Base-by-base conservation (phyloP, 2,113 vertebrate species). In the Zootoca vivipara region DNA sequence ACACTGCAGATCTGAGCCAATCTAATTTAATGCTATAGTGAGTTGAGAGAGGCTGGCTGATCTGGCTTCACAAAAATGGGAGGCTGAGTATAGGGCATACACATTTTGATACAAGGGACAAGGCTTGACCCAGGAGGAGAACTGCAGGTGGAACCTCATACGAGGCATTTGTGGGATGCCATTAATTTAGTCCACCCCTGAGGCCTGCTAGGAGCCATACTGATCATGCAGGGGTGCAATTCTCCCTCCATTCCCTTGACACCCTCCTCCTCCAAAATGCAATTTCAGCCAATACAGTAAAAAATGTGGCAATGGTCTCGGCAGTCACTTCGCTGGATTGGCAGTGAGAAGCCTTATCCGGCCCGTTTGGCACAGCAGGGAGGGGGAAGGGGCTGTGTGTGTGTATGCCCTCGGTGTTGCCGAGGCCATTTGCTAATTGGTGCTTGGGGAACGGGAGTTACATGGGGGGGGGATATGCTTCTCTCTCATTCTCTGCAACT, bases 241-340 rank as follows among this genome's bases (percentile, higher is more conserved):
- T 33, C 30, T 46, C 79, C 38, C 42, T 3, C 85, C 26, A 56
- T 38, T 24, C 1, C 69, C 26, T 35, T 62, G 9, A 33, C 12
- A 18, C 10, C 28, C 13, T 70, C n/a, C 33, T 52, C 74, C 52
- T 62, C 30, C n/a, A 42, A 46, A 83, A 62, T 20, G 42, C 72
- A 35, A 16, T 28, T 7, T 22, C 72, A 28, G 6, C 38, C 80
- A 35, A 16, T 56, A 4, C 64, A n/a, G 65, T 56, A 64, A 33
- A 82, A 85, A 75, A 74, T 12, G 46, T 8, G 22, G 35, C 38
- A 67, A 35, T 74, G 22, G n/a, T 30, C n/a, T 83, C n/a, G 80
- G 81, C 87, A 88, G 87, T 88, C 30, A 18, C 72, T 67, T 82
- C 58, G 85, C 85, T 86, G 84, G 70, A 46, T 78, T 83, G 79